phyloP scores from a whole-genome alignment of 2,888 invertebrate species.

The Chrysopilus asiliformis region DNA sequence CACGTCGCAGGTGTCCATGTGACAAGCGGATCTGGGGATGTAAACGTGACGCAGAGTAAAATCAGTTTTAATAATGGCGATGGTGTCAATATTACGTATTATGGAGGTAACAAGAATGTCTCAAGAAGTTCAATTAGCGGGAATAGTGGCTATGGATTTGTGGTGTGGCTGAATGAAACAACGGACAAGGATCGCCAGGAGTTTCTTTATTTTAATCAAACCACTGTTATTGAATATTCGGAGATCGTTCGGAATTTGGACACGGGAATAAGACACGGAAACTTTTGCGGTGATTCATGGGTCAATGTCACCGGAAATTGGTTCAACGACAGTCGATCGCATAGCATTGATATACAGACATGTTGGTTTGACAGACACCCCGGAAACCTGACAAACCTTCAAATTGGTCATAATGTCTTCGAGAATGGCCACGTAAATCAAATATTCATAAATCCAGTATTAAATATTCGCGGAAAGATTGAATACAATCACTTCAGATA shows the following conservation, averaged over 20 bases:
- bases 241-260: constrained; percentile 78
- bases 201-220: constrained; percentile 69
- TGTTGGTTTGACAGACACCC: constrained; percentile 53
- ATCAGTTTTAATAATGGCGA: constrained; percentile 86
- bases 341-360: constrained; percentile 68
- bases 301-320: constrained; percentile 88
- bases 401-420: constrained; percentile 79
- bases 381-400: constrained; percentile 44
- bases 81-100: constrained; percentile 89
- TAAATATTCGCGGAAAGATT: constrained; percentile 63
- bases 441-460: constrained; percentile 65
- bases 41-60: constrained; percentile 82
- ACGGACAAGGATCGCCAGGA: constrained; percentile 46
- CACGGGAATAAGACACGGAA: constrained; percentile 81
- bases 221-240: constrained; percentile 74
- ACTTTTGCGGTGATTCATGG: constrained; percentile 73
- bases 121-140: constrained; percentile 74
- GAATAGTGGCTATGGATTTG: constrained; percentile 78
- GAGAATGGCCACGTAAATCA: constrained; percentile 60
- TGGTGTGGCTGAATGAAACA: constrained; percentile 83
- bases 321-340: constrained; percentile 66
- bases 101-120: constrained; percentile 86
- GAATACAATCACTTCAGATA: constrained; percentile 82
- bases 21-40: constrained; percentile 80
- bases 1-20: constrained; percentile 87